A percentile compares a stretch with the other conserved stretches of the same genome.
Evolutionary conservation across 2,113 vertebrate species (phyloP).

Genomic region (Elephas maximus): DNA sequence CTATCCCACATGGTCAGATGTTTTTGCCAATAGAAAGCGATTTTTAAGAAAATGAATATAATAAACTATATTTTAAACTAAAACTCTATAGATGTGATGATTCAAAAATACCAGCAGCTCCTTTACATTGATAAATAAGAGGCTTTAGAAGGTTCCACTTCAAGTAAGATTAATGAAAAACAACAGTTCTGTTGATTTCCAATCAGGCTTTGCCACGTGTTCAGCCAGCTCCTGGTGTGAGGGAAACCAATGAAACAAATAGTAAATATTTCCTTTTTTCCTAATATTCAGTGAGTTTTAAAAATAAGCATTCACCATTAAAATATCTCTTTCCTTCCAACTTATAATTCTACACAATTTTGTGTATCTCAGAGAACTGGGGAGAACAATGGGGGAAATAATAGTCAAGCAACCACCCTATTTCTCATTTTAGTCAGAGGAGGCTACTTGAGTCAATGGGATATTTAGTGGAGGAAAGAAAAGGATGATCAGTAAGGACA

Average conservation of each 20-base stretch:
- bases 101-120: neutral
- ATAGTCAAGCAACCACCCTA: neutral
- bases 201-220: neutral
- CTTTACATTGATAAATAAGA: neutral
- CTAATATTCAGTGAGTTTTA: neutral
- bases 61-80: conserved; percentile 15
- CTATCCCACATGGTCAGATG: neutral
- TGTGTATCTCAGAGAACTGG: conserved; percentile 7
- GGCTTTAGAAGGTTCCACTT: conserved; percentile 3
- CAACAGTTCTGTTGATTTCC: neutral
- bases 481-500: neutral
- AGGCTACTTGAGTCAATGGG: neutral
- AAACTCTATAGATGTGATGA: neutral
- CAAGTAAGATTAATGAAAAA: neutral
- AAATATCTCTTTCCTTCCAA: conserved; percentile 29
- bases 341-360: neutral
- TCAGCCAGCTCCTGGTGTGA: neutral
- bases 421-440: conserved; percentile 10
- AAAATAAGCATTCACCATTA: neutral
- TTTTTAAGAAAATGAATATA: neutral
- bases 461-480: neutral
- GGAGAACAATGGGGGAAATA: neutral
- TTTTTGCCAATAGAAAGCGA: conserved; percentile 42
- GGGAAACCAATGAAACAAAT: neutral
- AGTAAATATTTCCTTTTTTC: neutral